These are phyloP conservation scores for Platyrinchus mystaceus DNA, from an alignment of 2,797 vertebrate genomes.

Conservation along the genomic window DNA sequence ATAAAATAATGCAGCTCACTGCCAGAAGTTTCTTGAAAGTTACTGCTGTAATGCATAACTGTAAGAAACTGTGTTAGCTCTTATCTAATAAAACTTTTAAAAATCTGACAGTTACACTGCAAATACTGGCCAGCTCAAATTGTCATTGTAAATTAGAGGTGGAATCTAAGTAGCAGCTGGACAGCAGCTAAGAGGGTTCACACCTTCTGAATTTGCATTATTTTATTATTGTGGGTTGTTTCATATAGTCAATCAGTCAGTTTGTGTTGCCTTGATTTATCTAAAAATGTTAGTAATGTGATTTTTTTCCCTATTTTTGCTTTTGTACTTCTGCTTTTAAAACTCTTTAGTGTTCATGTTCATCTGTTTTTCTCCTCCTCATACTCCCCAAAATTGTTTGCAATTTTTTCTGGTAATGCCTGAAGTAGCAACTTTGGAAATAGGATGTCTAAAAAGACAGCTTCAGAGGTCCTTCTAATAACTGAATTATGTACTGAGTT, in stretches of 20 bases:
- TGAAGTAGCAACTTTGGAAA: neutral
- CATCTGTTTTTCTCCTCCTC: neutral
- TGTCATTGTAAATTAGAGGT: neutral
- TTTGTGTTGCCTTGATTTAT: neutral
- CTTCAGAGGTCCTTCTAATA: neutral
- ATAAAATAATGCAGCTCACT: neutral
- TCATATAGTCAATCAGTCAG: neutral
- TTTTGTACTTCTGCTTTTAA: neutral
- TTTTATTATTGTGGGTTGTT: neutral
- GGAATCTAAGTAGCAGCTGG: neutral
- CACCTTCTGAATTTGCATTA: neutral
- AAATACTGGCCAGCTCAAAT: neutral
- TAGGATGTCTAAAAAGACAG: neutral
- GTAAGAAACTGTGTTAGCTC: neutral
- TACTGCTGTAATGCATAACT: neutral
- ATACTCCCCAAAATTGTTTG: neutral
- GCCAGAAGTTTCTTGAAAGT: neutral
- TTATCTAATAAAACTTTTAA: neutral
- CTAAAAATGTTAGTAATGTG: neutral
- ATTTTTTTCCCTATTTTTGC: fast-evolving
- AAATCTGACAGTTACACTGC: neutral
- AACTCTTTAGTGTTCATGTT: neutral
- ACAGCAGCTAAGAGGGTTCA: neutral
- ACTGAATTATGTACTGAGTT: neutral
- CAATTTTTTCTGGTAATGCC: neutral